Percentiles rank a stretch among this genome's conserved stretches.
phyloP scores from a whole-genome alignment of 2,797 vertebrate species.

The Paratrypauchen microcephalus region DNA sequence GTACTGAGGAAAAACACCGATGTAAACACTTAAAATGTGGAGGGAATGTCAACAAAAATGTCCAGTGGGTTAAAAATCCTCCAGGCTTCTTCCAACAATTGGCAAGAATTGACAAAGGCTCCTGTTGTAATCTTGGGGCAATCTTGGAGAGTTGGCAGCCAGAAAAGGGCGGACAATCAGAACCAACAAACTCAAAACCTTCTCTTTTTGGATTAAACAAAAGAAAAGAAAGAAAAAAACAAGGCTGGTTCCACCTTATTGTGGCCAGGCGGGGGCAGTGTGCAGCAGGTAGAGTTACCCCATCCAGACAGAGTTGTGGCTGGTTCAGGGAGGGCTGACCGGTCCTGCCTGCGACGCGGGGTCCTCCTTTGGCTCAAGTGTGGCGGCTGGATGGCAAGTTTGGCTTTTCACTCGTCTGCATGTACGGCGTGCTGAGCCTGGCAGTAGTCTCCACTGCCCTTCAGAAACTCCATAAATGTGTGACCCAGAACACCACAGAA shows the following conservation, averaged over 20 bases:
- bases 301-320: slow-evolving; percentile 91
- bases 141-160: slow-evolving; percentile 27
- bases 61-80: slow-evolving; percentile 48
- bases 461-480: slow-evolving; percentile 99
- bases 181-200: slow-evolving; percentile 51
- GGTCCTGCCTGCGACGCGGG: slow-evolving; percentile 81
- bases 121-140: slow-evolving; percentile 24
- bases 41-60: slow-evolving; percentile 65
- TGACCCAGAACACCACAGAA: slow-evolving; percentile 99
- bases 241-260: slow-evolving; percentile 84
- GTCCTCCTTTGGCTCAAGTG: slow-evolving; percentile 72
- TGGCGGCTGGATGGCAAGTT: slow-evolving; percentile 58
- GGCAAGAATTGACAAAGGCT: slow-evolving; percentile 38
- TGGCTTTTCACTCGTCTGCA: slow-evolving; percentile 98
- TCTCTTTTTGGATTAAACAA: slow-evolving; percentile 62
- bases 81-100: slow-evolving; percentile 41
- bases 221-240: slow-evolving; percentile 48
- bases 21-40: slow-evolving; percentile 58
- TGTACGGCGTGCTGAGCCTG: slow-evolving; percentile 99
- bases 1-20: slow-evolving; percentile 47
- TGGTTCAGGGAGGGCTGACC: slow-evolving; percentile 86
- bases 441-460: slow-evolving; percentile 99
- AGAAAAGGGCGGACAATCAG: slow-evolving; percentile 40
- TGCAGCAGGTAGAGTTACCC: slow-evolving; percentile 93
- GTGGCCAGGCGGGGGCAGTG: slow-evolving; percentile 92